A percentile compares a stretch with the other conserved stretches of the same genome.
Evolutionary conservation across 2,113 vertebrate species (phyloP).

Genomic region (Catharus minimus): DNA sequence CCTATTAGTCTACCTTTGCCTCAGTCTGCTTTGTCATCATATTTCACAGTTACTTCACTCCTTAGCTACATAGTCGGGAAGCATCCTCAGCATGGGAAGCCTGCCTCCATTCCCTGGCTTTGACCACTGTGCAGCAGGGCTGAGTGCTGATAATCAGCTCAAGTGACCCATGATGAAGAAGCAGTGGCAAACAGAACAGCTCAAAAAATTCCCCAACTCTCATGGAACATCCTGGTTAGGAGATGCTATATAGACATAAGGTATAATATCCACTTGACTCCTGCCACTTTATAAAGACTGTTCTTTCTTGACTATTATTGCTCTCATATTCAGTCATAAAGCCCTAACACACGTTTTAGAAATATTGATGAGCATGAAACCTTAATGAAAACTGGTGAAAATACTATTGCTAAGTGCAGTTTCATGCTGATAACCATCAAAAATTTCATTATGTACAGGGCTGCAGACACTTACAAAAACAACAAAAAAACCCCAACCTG

Average conservation of each 20-base stretch:
- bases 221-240: neutral
- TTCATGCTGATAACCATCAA: neutral
- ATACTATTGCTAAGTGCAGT: neutral
- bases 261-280: neutral
- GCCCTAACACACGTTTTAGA: neutral
- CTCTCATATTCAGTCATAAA: neutral
- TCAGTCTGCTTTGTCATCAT: neutral
- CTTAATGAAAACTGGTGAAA: neutral
- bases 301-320: neutral
- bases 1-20: neutral
- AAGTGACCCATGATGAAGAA: neutral
- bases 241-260: neutral
- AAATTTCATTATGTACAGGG: neutral
- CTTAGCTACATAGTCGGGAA: neutral
- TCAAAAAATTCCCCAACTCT: neutral
- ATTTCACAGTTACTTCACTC: neutral
- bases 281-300: neutral
- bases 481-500: neutral
- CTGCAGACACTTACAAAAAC: neutral
- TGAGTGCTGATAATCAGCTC: neutral
- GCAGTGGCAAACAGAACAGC: neutral
- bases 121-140: neutral
- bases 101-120: fast-evolving
- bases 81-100: neutral
- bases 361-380: neutral